These are phyloP conservation scores for Stenchaetothrips biformis DNA, from an alignment of 2,888 invertebrate genomes.

Conservation along the genomic window DNA sequence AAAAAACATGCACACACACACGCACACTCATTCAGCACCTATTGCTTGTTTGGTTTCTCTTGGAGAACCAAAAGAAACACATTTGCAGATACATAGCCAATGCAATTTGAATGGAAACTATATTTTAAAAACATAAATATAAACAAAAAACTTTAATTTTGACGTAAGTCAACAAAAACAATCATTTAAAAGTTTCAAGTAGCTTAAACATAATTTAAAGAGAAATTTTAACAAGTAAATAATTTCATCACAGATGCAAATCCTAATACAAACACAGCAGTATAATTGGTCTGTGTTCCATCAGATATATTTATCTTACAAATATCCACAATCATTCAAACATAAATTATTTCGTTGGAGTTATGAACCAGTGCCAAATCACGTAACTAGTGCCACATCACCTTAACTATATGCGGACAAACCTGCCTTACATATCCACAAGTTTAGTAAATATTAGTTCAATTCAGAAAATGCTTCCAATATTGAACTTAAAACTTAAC, in stretches of 20 bases:
- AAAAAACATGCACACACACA: background rate
- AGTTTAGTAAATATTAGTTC: background rate
- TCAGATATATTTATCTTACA: background rate
- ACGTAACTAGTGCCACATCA: constrained; percentile 15
- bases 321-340: constrained; percentile 1
- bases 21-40: background rate
- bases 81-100: too few species aligned
- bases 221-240: constrained; percentile 7
- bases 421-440: background rate
- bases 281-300: background rate
- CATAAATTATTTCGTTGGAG: constrained; percentile 14
- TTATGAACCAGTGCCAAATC: constrained; percentile 21
- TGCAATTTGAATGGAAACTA: background rate
- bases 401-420: background rate
- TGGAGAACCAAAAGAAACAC: background rate
- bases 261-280: background rate
- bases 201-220: background rate
- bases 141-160: background rate
- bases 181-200: background rate
- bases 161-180: background rate
- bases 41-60: too few species aligned
- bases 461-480: background rate
- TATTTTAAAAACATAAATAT: background rate
- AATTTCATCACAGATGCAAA: constrained; percentile 16
- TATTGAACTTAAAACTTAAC: background rate